These are phyloP conservation scores for Myopa tessellatipennis DNA, from an alignment of 2,888 invertebrate species.

Conservation along the genomic window DNA sequence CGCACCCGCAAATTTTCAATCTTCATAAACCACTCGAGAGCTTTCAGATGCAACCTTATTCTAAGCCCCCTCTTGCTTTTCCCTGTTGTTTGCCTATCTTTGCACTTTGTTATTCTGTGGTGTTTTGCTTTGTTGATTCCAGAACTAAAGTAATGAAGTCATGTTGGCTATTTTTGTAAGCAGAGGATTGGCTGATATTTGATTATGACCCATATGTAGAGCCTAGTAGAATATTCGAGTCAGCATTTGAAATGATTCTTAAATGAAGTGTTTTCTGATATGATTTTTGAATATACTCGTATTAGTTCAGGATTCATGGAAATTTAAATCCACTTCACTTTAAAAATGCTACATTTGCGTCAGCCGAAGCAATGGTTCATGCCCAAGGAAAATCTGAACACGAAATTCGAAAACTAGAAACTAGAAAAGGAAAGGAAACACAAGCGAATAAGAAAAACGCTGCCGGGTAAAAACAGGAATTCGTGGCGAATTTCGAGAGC, in stretches of 20 bases:
- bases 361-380: no score
- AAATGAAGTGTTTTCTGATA: no score
- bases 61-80: neutral
- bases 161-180: neutral
- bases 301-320: no score
- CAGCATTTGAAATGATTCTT: no score
- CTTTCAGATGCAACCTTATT: neutral
- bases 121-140: neutral
- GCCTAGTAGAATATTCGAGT: no score
- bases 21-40: conserved; percentile 33
- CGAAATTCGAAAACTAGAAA: no score
- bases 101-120: neutral
- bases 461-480: neutral
- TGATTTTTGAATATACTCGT: no score
- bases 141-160: neutral
- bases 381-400: no score
- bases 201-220: no score
- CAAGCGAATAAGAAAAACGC: neutral
- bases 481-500: neutral
- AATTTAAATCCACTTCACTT: no score
- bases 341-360: no score
- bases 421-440: no score
- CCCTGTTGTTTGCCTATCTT: neutral
- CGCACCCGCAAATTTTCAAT: conserved; percentile 34
- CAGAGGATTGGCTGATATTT: neutral